phyloP scores from a whole-genome alignment of 2,113 vertebrate species.

The Otus sunia region DNA sequence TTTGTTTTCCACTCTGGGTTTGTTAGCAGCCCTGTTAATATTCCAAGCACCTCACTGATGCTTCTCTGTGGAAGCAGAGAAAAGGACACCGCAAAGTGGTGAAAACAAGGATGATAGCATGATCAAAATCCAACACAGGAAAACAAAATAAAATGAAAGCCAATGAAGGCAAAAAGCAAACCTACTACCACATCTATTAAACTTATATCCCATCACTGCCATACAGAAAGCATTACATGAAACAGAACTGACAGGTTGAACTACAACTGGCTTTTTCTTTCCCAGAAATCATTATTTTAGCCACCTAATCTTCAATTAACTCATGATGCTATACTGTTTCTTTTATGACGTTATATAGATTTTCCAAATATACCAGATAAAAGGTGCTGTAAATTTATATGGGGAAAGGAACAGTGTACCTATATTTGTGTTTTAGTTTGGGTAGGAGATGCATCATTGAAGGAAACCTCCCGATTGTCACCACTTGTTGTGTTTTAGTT shows the following conservation, averaged over 20 bases:
- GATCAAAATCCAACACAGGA: not conserved
- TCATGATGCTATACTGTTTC: not conserved
- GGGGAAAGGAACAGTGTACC: not conserved
- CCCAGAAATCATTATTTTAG: not conserved
- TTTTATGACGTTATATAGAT: not conserved
- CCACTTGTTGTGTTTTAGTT: not conserved
- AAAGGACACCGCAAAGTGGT: not conserved
- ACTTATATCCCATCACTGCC: accelerated
- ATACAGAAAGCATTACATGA: not conserved
- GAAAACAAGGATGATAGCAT: not conserved
- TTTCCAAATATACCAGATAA: not conserved
- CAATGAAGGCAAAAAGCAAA: not conserved
- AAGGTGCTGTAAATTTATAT: not conserved
- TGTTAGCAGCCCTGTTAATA: not conserved
- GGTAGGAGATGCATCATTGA: not conserved
- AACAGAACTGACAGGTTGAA: not conserved
- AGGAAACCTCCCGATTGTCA: not conserved
- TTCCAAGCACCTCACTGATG: not conserved
- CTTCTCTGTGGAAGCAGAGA: not conserved
- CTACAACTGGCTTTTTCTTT: not conserved
- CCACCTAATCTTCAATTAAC: not conserved
- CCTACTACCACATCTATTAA: not conserved
- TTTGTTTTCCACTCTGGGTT: not conserved
- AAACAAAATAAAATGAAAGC: not conserved
- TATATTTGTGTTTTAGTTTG: not conserved